These are phyloP conservation scores for Hemaris fuciformis DNA, from an alignment of 2,888 invertebrate genomes.

Conservation along the genomic window DNA sequence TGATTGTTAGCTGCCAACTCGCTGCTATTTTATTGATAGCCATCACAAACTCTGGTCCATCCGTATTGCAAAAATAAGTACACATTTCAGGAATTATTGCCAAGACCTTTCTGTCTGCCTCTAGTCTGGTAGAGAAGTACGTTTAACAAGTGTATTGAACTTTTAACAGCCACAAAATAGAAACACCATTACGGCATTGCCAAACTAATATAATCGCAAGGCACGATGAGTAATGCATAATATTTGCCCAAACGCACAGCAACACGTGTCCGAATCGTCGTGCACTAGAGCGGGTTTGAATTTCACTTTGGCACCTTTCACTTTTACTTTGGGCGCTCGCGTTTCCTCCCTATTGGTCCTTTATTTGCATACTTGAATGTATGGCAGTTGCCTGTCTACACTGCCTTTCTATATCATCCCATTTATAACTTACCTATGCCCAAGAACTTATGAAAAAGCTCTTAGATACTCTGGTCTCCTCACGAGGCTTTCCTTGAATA, in stretches of 20 bases:
- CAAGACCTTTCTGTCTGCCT: too few species aligned
- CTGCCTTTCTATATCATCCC: neutral
- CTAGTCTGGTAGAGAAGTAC: neutral
- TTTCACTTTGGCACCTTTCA: conserved; percentile 32
- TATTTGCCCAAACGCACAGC: neutral
- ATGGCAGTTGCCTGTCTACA: neutral
- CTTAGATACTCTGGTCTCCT: too few species aligned
- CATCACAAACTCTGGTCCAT: too few species aligned
- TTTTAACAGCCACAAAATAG: neutral
- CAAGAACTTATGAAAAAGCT: too few species aligned
- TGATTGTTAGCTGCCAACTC: too few species aligned
- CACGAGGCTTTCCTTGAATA: too few species aligned
- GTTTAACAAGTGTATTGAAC: neutral
- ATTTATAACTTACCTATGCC: too few species aligned
- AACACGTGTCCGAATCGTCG: neutral
- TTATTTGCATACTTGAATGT: neutral
- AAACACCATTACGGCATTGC: neutral
- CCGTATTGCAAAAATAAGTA: too few species aligned
- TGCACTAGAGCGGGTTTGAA: conserved; percentile 13
- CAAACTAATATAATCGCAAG: neutral
- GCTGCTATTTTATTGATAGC: too few species aligned
- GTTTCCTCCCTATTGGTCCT: neutral
- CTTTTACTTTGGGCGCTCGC: conserved; percentile 15
- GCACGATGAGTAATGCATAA: neutral
- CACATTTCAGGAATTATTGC: too few species aligned